These are phyloP conservation scores for Rhinichthys osculus DNA, from an alignment of 2,797 vertebrate genomes.

Conservation along the genomic window DNA sequence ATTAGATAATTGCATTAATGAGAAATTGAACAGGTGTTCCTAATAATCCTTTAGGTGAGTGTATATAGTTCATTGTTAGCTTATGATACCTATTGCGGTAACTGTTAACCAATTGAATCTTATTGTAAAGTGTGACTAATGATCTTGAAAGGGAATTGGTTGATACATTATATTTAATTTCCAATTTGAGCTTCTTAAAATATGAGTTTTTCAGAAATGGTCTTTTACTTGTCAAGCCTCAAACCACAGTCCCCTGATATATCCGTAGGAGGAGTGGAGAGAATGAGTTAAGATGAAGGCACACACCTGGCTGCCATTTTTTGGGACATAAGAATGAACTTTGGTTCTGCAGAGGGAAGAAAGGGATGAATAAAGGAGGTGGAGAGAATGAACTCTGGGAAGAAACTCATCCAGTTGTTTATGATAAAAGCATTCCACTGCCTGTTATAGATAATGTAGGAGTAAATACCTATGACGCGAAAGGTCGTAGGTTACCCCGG, in stretches of 20 bases:
- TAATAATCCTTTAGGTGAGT: too few species aligned
- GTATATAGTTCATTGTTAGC: not conserved
- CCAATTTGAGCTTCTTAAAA: constrained; percentile 28
- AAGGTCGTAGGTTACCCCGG: not conserved
- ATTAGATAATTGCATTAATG: too few species aligned
- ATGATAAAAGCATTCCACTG: constrained; percentile 78
- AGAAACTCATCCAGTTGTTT: constrained; percentile 67
- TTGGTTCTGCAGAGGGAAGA: constrained; percentile 56
- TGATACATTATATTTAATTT: constrained; percentile 39
- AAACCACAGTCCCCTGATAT: constrained; percentile 36
- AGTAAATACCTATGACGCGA: constrained; percentile 35
- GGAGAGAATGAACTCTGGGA: constrained; percentile 57
- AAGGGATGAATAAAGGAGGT: constrained; percentile 70
- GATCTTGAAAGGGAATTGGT: constrained; percentile 21
- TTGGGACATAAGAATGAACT: constrained; percentile 37
- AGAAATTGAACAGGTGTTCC: too few species aligned
- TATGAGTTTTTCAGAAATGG: constrained; percentile 21
- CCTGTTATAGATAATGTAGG: constrained; percentile 65
- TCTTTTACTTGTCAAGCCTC: constrained; percentile 46
- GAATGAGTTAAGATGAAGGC: constrained; percentile 61
- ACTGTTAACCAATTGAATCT: constrained; percentile 7
- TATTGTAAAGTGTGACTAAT: not conserved
- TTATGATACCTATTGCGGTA: not conserved
- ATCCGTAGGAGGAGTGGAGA: constrained; percentile 17
- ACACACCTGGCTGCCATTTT: constrained; percentile 53